Base-by-base conservation (phyloP, 2,888 invertebrate species). In the Deroplatys truncata region DNA sequence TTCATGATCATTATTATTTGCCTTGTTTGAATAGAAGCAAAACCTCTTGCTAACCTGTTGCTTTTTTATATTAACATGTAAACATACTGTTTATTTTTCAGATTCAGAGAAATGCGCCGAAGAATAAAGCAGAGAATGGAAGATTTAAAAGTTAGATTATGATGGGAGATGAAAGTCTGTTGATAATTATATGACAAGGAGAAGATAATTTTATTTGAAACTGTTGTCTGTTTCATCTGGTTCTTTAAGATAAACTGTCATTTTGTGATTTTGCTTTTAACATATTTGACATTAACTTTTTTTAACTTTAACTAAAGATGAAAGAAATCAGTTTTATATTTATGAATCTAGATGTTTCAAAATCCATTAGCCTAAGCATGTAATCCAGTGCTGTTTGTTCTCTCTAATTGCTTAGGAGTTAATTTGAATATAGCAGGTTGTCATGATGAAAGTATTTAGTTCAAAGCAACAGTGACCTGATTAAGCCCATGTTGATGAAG, bases 91-190 rank as follows among this genome's bases (percentile, higher is more conserved):
- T 72, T 88, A 9, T 29, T 56, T 93, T 93, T 49, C 92, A 96
- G 96, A 92, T 96, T 95, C 92, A 94, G 94, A 90, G 96, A 96
- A 92, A 94, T 96, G 93, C 94, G 95, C 90, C 94, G 94, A 90
- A 94, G 96, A 92, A 96, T 96, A 92, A 95, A 95, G 91, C 94
- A 95, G 92, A 94, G 96, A 92, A 96, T 96, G 96, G 96, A 96
- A 92, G 96, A 96, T 92, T 93, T 96, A 82, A 96, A 96, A 94
- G 96, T 96, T 92, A 95, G 96, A 92, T 94, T 96, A 92, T 96
- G 90, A 91, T 89, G 89, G 43, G 25, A 72, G 56, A 72, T 72
- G 20, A 72, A 72, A 72, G 56, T 72, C 56, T 72, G 72, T 29
- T 29, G 28, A 15, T 83, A 49, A n/a, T 25, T 31, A 43, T 84